A percentile compares a stretch with the other conserved stretches of the same genome.
Conservation (phyloP, 2,888 invertebrate genomes). For the Bruchidius siliquastri region DNA sequence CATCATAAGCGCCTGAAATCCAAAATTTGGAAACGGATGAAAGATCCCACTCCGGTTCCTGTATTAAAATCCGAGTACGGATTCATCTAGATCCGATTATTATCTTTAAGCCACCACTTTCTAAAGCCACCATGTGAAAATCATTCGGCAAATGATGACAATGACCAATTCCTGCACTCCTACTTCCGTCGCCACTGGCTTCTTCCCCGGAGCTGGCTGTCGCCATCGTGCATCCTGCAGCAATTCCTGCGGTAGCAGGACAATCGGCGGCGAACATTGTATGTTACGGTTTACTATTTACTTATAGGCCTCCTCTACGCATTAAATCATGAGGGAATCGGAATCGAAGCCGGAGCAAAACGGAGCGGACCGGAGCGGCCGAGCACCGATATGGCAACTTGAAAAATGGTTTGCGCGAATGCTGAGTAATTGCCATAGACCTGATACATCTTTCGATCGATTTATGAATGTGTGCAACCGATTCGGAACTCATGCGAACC, state of each 20-base stretch:
- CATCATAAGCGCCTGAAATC: too few relatives aligned
- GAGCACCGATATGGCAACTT: conserved; percentile 18
- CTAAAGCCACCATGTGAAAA: too few relatives aligned
- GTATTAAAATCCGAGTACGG: too few relatives aligned
- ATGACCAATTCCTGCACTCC: not conserved
- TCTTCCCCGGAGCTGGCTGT: not conserved
- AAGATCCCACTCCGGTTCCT: too few relatives aligned
- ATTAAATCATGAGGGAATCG: conserved; percentile 17
- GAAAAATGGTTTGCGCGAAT: conserved; percentile 16
- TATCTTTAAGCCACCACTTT: too few relatives aligned
- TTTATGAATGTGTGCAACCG: not conserved
- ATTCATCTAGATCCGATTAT: too few relatives aligned
- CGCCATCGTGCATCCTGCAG: conserved; percentile 6
- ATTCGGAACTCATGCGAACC: not conserved
- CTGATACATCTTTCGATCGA: conserved; percentile 12
- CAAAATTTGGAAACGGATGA: too few relatives aligned
- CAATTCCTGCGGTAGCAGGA: conserved; percentile 18
- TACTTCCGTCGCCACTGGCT: not conserved
- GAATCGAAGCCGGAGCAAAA: not conserved
- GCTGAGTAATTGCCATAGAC: conserved; percentile 16
- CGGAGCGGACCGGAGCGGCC: too few relatives aligned
- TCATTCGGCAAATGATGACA: not conserved
- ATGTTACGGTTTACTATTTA: conserved; percentile 24
- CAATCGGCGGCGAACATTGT: conserved; percentile 19
- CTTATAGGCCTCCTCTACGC: conserved; percentile 17